Evolutionary conservation across 2,797 vertebrate genomes (phyloP), one percentile per base, ranked within the genome.

Genomic region (Sebastolobus alascanus): DNA sequence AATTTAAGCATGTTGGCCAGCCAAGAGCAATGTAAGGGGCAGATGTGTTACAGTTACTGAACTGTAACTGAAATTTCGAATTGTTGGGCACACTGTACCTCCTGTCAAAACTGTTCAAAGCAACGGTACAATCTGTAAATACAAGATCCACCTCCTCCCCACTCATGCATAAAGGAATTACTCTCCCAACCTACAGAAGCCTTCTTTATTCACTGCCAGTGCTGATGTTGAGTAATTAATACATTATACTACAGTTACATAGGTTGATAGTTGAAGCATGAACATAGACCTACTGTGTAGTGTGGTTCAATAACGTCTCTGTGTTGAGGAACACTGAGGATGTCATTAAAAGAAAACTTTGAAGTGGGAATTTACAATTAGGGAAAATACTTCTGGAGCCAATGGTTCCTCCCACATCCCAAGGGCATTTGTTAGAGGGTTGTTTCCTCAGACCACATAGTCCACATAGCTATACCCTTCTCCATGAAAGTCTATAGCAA

Each of bases 1-100:
- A 54, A 76, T 70, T 74, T 63, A 63, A 65, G 69, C 76, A 73
- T 59, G 68, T 79, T 84, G 87, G 83, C 74, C 83, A 83, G 79
- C 74, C 77, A 87, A 84, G 63, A 86, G 76, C 74, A 83, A 75
- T 68, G 38, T 18, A 2, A 73, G 55, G 66, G 55, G 40, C 43
- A 58, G 10, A 10, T 60, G 25, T 59, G 18, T 64, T 55, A 61
- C 3, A 66, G 22, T 43, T 64, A 1, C 1, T 64, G 29, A 12
- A 43, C 16, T 11, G 58, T 29, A 25, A 43, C 18, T 9, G 3
- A n/a, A 55, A 68, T 35, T 16, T 9, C 1, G 14, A 25, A 65
- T 55, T 13, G 33, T 18, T 52, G 25, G 66, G 22, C 4, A 33
- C 9, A 18, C 16, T 18, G 10, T 27, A 65, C 13, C 11, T 25